Evolutionary conservation across 1,140 invertebrate species (phyloP).

Genomic region (Metaphire vulgaris): DNA sequence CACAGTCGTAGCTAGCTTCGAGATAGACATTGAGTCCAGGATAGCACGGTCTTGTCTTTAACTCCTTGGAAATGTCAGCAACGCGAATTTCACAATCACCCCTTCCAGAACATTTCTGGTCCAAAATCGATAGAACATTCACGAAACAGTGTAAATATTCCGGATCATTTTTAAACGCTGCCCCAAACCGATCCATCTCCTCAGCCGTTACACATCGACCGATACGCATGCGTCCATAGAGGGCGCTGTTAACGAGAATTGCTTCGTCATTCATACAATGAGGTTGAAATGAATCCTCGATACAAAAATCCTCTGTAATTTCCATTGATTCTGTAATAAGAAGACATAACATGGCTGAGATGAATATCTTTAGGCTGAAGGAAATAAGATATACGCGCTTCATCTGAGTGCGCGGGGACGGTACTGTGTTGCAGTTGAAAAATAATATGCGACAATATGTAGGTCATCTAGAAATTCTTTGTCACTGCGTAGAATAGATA

Average conservation of each 20-base stretch:
- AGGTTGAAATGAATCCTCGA: not conserved
- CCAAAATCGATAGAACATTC: not conserved
- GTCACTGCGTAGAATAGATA: too few species aligned
- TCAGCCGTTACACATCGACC: not conserved
- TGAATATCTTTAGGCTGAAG: too few species aligned
- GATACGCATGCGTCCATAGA: not conserved
- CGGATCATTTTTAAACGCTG: not conserved
- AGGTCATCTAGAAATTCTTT: too few species aligned
- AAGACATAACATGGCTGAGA: too few species aligned
- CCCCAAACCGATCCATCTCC: not conserved
- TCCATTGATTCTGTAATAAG: too few species aligned
- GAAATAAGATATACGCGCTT: too few species aligned
- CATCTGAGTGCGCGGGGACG: too few species aligned
- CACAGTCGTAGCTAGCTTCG: not conserved
- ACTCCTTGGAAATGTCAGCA: not conserved
- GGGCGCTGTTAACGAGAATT: not conserved
- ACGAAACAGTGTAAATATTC: not conserved
- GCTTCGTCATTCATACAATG: not conserved
- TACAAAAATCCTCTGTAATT: not conserved
- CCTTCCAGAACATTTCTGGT: not conserved
- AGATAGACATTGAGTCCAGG: not conserved
- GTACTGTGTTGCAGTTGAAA: too few species aligned
- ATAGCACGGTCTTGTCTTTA: not conserved
- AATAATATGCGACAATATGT: too few species aligned
- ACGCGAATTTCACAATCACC: not conserved